Percentiles rank a stretch among this genome's conserved stretches.
These are phyloP conservation scores for Otus sunia DNA, from an alignment of 2,113 vertebrate genomes.

Conservation along the genomic window DNA sequence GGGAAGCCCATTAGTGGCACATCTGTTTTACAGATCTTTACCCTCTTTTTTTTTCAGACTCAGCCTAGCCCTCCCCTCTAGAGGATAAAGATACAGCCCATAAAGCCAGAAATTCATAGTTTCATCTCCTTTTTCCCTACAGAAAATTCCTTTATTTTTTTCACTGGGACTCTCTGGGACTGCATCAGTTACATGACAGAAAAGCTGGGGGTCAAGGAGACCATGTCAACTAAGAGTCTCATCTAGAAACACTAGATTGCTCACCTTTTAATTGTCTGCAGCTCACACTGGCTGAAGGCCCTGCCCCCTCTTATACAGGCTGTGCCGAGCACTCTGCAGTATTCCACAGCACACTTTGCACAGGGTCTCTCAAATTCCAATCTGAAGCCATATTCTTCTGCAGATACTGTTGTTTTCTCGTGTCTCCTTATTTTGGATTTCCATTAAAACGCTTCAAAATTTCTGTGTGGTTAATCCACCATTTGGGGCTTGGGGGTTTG, in stretches of 20 bases:
- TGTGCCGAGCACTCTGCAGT: neutral
- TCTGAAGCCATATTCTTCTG: neutral
- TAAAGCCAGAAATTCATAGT: neutral
- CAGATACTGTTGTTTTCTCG: neutral
- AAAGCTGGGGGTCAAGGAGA: neutral
- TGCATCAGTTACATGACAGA: neutral
- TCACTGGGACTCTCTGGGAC: neutral
- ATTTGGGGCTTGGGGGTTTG: neutral
- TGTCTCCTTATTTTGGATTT: neutral
- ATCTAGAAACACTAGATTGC: neutral
- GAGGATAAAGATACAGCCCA: neutral
- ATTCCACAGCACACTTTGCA: neutral
- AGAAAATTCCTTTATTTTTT: neutral
- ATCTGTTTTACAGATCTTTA: neutral
- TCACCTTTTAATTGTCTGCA: neutral
- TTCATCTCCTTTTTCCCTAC: neutral
- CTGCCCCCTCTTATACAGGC: neutral
- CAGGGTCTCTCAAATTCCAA: neutral
- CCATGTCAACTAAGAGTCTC: neutral
- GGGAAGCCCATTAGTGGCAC: neutral
- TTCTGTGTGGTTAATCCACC: neutral
- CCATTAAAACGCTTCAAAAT: neutral
- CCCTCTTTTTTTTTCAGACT: neutral
- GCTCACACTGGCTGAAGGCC: neutral
- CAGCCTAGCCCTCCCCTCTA: neutral